These are phyloP conservation scores for Triplophysa yarkandensis DNA, from an alignment of 2,797 vertebrate species.

Conservation along the genomic window DNA sequence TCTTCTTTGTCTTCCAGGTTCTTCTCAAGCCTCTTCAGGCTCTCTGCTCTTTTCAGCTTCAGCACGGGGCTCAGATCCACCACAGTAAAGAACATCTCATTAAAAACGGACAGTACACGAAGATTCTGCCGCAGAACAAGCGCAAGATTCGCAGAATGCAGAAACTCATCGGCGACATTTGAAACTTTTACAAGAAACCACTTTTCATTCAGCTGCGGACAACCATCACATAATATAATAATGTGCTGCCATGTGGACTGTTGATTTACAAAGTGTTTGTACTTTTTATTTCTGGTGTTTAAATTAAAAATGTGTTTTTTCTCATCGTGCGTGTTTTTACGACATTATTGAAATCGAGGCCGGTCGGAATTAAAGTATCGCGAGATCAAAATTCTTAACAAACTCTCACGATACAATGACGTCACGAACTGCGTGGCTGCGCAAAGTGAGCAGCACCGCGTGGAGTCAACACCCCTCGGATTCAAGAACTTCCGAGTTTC, in stretches of 20 bases:
- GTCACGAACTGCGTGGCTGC: background rate
- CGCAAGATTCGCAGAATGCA: conserved; percentile 97
- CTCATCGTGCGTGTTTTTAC: background rate
- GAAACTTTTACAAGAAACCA: conserved; percentile 49
- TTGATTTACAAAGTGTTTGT: background rate
- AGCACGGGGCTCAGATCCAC: conserved; percentile 93
- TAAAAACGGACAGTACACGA: conserved; percentile 89
- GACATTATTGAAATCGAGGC: no score
- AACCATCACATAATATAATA: no score
- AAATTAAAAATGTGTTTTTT: conserved; percentile 8
- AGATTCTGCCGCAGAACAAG: conserved; percentile 96
- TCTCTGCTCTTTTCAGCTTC: conserved; percentile 95
- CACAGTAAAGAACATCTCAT: conserved; percentile 96
- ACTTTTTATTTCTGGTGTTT: background rate
- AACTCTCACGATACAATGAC: background rate
- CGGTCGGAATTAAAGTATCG: background rate
- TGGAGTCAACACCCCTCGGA: background rate
- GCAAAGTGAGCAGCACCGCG: background rate
- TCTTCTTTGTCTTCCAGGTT: conserved; percentile 71
- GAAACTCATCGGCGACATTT: conserved; percentile 88
- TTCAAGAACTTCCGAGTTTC: conserved; percentile 34
- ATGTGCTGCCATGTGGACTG: background rate
- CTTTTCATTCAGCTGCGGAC: no score
- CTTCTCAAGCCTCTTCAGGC: conserved; percentile 90
- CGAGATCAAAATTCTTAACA: background rate